phyloP scores from a whole-genome alignment of 2,888 invertebrate species.

The Sinelater perroti region DNA sequence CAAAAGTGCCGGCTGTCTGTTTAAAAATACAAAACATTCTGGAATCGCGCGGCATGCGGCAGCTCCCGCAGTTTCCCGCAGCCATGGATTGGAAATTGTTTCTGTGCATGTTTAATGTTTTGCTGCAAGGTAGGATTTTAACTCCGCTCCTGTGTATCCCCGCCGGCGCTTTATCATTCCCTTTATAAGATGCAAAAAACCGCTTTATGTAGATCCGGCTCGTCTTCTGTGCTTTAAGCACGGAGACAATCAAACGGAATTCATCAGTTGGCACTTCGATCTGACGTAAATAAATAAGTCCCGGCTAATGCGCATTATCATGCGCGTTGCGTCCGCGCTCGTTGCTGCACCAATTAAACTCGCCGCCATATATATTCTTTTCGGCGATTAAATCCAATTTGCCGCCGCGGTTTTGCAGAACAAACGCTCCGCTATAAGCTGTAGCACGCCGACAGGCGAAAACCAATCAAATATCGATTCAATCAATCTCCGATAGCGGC shows the following conservation, averaged over 20 bases:
- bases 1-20: constrained; percentile 42
- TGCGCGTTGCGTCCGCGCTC: too few relatives aligned
- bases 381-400: constrained; percentile 2
- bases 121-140: constrained; percentile 45
- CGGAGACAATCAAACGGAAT: background rate
- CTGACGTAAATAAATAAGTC: background rate
- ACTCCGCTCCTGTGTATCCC: background rate
- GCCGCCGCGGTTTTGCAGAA: constrained; percentile 2
- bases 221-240: background rate
- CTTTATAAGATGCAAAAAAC: background rate
- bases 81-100: constrained; percentile 47
- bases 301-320: constrained; percentile 3
- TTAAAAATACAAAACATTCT: constrained; percentile 33
- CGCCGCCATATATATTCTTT: background rate
- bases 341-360: too few relatives aligned
- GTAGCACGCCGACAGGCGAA: constrained; percentile 2
- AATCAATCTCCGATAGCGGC: background rate
- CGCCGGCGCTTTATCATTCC: background rate
- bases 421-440: constrained; percentile 5
- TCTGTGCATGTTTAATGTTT: constrained; percentile 44
- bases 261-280: constrained; percentile 4
- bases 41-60: constrained; percentile 33
- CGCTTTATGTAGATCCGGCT: background rate
- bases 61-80: constrained; percentile 25
- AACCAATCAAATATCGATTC: constrained; percentile 13